Conservation (phyloP, 2,797 vertebrate genomes). For the Rhincodon typus region DNA sequence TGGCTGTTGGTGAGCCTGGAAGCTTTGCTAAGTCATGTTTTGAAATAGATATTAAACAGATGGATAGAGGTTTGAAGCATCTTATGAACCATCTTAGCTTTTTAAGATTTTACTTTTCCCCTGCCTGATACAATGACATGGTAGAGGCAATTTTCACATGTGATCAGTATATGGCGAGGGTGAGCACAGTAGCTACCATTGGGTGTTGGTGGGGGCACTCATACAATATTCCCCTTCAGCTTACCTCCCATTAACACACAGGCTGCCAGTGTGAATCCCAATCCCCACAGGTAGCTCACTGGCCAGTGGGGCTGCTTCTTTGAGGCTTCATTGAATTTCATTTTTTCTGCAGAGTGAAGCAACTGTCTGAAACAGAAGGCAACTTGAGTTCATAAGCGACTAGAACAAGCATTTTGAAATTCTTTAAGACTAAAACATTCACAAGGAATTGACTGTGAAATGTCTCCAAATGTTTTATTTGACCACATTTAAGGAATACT, state of each 20-base stretch:
- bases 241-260: background rate
- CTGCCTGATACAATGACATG: no score
- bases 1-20: background rate
- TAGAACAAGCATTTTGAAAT: constrained; percentile 5
- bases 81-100: background rate
- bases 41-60: background rate
- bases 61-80: background rate
- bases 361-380: background rate
- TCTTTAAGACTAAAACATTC: background rate
- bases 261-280: background rate
- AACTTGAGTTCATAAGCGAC: background rate
- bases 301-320: background rate
- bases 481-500: background rate
- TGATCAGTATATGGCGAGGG: background rate
- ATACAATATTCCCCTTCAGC: background rate
- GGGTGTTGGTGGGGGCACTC: no score
- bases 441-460: background rate
- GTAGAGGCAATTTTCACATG: background rate
- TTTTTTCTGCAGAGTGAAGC: background rate
- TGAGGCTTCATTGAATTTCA: background rate
- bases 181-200: background rate
- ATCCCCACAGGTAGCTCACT: background rate
- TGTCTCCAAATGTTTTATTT: background rate
- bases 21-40: background rate
- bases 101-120: background rate